phyloP scores from a whole-genome alignment of 2,797 vertebrate genomes.

The Danio jaintianensis region DNA sequence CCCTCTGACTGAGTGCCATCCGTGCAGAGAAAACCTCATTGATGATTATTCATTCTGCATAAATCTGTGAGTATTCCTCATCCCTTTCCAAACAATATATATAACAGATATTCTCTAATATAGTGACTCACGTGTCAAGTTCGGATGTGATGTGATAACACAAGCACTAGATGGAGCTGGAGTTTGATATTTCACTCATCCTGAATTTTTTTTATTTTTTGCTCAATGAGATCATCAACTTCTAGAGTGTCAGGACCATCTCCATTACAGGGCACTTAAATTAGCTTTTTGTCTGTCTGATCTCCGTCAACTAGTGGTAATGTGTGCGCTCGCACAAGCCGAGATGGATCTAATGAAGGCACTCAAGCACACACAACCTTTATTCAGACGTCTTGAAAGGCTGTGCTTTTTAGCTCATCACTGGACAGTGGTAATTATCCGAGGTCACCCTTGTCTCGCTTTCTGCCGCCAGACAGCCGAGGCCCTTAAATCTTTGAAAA shows the following conservation, averaged over 20 bases:
- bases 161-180: conserved; percentile 58
- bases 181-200: conserved; percentile 44
- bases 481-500: conserved; percentile 53
- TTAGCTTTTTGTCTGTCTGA: conserved; percentile 63
- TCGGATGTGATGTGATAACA: conserved; percentile 26
- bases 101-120: too few species aligned
- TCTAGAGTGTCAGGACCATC: conserved; percentile 38
- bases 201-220: not conserved
- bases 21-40: not conserved
- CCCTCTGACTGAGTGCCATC: not conserved
- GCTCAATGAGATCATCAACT: conserved; percentile 45
- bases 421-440: conserved; percentile 57
- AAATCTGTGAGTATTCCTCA: not conserved
- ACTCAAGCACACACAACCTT: conserved; percentile 58
- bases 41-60: not conserved
- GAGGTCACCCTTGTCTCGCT: conserved; percentile 60
- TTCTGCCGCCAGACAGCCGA: conserved; percentile 49
- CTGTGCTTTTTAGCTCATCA: conserved; percentile 53
- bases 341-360: conserved; percentile 61
- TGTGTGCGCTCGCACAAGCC: conserved; percentile 53
- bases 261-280: conserved; percentile 54
- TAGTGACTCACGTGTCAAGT: not conserved
- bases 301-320: conserved; percentile 56
- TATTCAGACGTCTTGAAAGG: conserved; percentile 54
- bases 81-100: not conserved